A percentile compares a stretch with the other conserved stretches of the same genome.
These are phyloP conservation scores for Furnarius figulus DNA, from an alignment of 2,113 vertebrate species.

Conservation along the genomic window DNA sequence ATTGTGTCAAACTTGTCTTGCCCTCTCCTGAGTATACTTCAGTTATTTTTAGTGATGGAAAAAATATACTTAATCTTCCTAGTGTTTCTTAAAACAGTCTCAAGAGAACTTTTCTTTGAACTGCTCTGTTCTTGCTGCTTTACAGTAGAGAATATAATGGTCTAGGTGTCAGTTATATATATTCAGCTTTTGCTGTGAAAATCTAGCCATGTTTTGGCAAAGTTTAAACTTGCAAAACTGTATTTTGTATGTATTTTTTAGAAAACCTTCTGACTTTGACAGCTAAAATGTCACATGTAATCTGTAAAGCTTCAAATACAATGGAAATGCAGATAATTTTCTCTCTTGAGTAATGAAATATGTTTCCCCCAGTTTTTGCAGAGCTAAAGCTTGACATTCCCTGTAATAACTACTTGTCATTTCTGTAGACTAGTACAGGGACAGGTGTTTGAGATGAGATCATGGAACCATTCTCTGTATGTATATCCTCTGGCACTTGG, in stretches of 20 bases:
- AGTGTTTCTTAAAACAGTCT: not conserved
- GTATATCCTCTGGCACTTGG: not conserved
- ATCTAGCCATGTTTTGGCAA: not conserved
- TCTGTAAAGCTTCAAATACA: not conserved
- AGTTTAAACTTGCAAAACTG: not conserved
- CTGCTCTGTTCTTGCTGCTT: not conserved
- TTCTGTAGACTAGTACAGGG: not conserved
- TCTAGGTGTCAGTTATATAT: not conserved
- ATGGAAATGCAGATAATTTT: conserved; percentile 12
- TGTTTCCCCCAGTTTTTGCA: not conserved
- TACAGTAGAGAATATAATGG: not conserved
- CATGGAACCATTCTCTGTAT: not conserved
- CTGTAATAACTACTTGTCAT: not conserved
- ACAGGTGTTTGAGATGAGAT: conserved; percentile 12
- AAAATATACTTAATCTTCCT: not conserved
- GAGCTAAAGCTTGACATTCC: not conserved
- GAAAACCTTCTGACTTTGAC: not conserved
- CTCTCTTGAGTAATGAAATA: not conserved
- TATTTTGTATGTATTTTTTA: not conserved
- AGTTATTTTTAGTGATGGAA: not conserved
- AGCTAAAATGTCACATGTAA: not conserved
- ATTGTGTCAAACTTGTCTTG: not conserved
- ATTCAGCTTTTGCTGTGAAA: not conserved
- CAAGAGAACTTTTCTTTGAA: not conserved
- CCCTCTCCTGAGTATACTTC: not conserved